Percentiles rank a stretch among this genome's conserved stretches.
phyloP scores from a whole-genome alignment of 2,888 invertebrate genomes.

The Lymantria monacha region DNA sequence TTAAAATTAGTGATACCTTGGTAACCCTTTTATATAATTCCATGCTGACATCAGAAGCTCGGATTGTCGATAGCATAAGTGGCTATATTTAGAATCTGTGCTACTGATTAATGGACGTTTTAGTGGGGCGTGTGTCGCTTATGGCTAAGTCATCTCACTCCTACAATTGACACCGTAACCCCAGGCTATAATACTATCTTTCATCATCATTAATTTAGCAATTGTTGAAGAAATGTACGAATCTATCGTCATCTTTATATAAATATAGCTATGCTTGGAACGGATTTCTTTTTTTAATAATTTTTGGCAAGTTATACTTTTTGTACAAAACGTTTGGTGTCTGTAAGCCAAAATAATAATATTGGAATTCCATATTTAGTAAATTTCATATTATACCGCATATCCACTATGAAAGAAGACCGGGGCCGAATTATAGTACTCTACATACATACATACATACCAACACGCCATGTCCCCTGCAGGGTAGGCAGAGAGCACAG shows the following conservation, averaged over 20 bases:
- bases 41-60: slow-evolving; percentile 66
- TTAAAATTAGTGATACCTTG: neutral
- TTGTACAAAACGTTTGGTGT: too few relatives aligned
- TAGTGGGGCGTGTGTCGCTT: slow-evolving; percentile 47
- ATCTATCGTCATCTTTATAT: slow-evolving; percentile 36
- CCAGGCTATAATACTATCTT: slow-evolving; percentile 56
- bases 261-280: too few relatives aligned
- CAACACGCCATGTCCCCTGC: too few relatives aligned
- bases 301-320: too few relatives aligned
- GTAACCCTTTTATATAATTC: slow-evolving; percentile 29
- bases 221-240: slow-evolving; percentile 27
- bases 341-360: too few relatives aligned
- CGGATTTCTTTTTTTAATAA: too few relatives aligned
- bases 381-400: too few relatives aligned
- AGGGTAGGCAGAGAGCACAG: too few relatives aligned
- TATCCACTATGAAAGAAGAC: too few relatives aligned
- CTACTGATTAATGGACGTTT: slow-evolving; percentile 70
- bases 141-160: slow-evolving; percentile 54
- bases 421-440: too few relatives aligned
- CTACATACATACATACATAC: too few relatives aligned
- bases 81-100: slow-evolving; percentile 81
- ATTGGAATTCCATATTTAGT: too few relatives aligned
- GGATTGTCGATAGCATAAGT: slow-evolving; percentile 69
- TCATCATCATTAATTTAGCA: slow-evolving; percentile 43
- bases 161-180: slow-evolving; percentile 73